A percentile compares a stretch with the other conserved stretches of the same genome.
Conservation (phyloP, 1,140 invertebrate genomes). For the Adoxophyes honmai region DNA sequence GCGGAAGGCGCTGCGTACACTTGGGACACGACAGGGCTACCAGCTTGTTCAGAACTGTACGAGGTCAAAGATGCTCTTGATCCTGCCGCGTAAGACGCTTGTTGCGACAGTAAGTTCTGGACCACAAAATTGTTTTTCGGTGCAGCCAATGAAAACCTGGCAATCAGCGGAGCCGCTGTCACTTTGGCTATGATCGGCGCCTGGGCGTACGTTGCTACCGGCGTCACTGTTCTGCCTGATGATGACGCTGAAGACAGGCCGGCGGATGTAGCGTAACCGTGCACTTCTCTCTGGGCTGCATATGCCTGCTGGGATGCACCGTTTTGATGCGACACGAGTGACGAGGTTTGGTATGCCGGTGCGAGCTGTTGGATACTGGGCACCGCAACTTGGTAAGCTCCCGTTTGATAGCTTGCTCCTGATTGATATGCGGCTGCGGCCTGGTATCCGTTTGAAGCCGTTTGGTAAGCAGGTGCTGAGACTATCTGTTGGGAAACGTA, state of each 20-base stretch:
- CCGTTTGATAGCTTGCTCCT: constrained; percentile 22
- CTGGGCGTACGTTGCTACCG: constrained; percentile 63
- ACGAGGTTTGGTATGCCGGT: constrained; percentile 44
- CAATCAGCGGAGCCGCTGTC: constrained; percentile 65
- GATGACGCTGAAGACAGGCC: constrained; percentile 54
- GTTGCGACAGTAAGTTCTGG: constrained; percentile 50
- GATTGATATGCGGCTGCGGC: constrained; percentile 18
- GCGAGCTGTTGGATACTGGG: constrained; percentile 34
- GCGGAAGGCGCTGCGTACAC: constrained; percentile 54
- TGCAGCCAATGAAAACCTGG: constrained; percentile 55
- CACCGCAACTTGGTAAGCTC: constrained; percentile 31
- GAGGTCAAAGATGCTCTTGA: constrained; percentile 57
- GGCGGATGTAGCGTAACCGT: constrained; percentile 69
- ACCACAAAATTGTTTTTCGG: constrained; percentile 40
- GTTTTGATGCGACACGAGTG: constrained; percentile 29
- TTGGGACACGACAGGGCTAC: constrained; percentile 63
- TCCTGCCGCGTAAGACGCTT: constrained; percentile 35
- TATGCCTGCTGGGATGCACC: constrained; percentile 28
- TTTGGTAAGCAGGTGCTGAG: constrained; percentile 30
- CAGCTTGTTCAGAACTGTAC: constrained; percentile 37
- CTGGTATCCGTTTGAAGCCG: constrained; percentile 30
- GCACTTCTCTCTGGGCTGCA: constrained; percentile 43
- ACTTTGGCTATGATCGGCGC: constrained; percentile 72
- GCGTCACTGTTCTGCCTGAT: constrained; percentile 40
- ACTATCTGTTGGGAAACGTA: constrained; percentile 26